Evolutionary conservation across 2,113 vertebrate species (phyloP).

Genomic region (Herpailurus yagouaroundi): DNA sequence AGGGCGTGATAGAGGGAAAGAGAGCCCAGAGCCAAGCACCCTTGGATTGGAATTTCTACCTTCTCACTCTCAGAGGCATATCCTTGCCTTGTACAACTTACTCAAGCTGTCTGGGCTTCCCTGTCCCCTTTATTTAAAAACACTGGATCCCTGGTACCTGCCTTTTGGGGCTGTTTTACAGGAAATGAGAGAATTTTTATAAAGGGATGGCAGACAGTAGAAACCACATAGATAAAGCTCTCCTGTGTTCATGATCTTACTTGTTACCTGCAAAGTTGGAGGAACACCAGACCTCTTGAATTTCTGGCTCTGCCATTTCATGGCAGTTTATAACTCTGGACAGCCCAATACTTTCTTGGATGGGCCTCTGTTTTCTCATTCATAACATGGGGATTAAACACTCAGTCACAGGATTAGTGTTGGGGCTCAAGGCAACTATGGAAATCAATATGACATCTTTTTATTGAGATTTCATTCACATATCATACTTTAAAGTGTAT

Average conservation of each 20-base stretch:
- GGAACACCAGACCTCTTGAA: not conserved
- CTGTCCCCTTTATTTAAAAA: not conserved
- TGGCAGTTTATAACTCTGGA: not conserved
- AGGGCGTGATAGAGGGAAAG: not conserved
- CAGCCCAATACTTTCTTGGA: not conserved
- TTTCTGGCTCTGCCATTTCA: not conserved
- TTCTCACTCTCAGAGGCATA: not conserved
- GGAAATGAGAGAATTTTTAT: not conserved
- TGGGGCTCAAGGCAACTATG: not conserved
- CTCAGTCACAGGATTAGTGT: not conserved
- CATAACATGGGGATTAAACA: not conserved
- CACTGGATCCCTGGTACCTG: not conserved
- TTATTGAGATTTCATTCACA: not conserved
- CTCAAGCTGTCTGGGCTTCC: not conserved
- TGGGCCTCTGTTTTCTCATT: not conserved
- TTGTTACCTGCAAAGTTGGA: not conserved
- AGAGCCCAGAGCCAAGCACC: not conserved
- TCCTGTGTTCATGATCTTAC: not conserved
- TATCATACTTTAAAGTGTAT: not conserved
- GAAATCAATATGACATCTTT: not conserved
- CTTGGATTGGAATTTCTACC: not conserved
- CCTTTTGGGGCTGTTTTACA: not conserved
- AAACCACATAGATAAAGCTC: not conserved
- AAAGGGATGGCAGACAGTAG: not conserved
- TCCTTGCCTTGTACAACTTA: not conserved